A percentile compares a stretch with the other conserved stretches of the same genome.
Conservation (phyloP, 2,888 invertebrate genomes). For the Eudasyphora cyanicolor region DNA sequence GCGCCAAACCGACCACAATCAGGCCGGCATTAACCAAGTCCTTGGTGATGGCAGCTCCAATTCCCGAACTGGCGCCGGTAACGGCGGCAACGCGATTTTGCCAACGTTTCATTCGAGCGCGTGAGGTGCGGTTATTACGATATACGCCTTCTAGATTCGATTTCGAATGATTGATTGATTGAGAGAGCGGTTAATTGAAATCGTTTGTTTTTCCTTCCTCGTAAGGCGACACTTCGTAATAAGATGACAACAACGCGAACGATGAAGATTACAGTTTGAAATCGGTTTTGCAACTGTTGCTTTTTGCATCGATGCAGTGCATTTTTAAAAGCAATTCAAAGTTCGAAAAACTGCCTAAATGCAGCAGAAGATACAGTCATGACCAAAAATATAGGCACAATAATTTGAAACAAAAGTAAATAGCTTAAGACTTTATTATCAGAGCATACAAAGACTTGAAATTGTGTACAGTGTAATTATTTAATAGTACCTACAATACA, state of each 20-base stretch:
- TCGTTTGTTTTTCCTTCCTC: not conserved
- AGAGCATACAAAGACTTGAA: too few relatives aligned
- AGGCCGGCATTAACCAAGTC: conserved; percentile 81
- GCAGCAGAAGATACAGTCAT: too few relatives aligned
- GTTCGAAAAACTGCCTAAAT: too few relatives aligned
- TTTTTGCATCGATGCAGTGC: not conserved
- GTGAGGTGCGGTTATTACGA: too few relatives aligned
- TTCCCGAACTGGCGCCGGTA: conserved; percentile 84
- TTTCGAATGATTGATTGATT: not conserved
- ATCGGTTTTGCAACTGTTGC: conserved; percentile 29
- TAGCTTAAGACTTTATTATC: too few relatives aligned
- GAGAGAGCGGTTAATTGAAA: not conserved
- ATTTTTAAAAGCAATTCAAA: not conserved
- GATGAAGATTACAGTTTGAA: conserved; percentile 10
- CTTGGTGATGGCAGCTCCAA: conserved; percentile 81
- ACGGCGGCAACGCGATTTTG: conserved; percentile 83
- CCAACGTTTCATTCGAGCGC: conserved; percentile 82
- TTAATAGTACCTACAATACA: too few relatives aligned
- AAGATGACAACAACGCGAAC: too few relatives aligned
- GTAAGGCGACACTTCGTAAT: not conserved
- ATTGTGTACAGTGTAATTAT: too few relatives aligned
- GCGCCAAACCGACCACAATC: conserved; percentile 82
- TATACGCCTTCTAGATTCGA: too few relatives aligned
- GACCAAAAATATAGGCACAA: too few relatives aligned
- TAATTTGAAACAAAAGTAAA: too few relatives aligned